A percentile compares a stretch with the other conserved stretches of the same genome.
phyloP scores from a whole-genome alignment of 1,140 invertebrate species.

The Sycobia sp. region DNA sequence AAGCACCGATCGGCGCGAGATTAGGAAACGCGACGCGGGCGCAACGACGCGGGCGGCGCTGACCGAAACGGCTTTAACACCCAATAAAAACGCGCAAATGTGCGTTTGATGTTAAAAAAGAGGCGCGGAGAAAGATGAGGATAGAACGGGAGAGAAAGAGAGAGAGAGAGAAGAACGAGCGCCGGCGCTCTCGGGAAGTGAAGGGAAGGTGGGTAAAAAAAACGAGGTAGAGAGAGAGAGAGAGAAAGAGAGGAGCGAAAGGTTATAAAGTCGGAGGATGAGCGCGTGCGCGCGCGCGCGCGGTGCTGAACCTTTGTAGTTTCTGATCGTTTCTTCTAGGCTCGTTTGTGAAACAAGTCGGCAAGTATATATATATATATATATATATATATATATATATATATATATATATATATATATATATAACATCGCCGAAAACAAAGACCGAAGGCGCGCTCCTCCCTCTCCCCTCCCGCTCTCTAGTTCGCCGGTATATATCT shows the following conservation, averaged over 20 bases:
- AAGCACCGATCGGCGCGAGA: constrained; percentile 14
- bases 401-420: too few relatives aligned
- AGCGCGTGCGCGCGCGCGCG: too few relatives aligned
- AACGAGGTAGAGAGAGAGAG: constrained; percentile 14
- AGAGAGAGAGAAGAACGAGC: too few relatives aligned
- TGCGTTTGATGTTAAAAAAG: constrained; percentile 51
- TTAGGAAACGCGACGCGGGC: constrained; percentile 21
- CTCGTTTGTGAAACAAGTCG: constrained; percentile 59
- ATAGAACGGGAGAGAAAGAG: too few relatives aligned
- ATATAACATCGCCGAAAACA: too few relatives aligned
- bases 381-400: too few relatives aligned
- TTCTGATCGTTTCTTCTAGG: constrained; percentile 37
- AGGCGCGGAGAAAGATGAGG: too few relatives aligned
- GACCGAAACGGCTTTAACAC: constrained; percentile 50
- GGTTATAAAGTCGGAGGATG: constrained; percentile 21
- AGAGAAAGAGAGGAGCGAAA: too few relatives aligned
- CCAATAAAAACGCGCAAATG: constrained; percentile 50
- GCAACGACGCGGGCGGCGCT: too few relatives aligned
- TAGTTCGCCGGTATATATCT: background rate
- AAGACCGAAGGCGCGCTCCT: constrained; percentile 36
- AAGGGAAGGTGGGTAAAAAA: too few relatives aligned
- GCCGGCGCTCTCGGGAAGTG: too few relatives aligned
- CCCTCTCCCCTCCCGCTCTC: background rate
- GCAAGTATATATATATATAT: too few relatives aligned
- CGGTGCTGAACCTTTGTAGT: constrained; percentile 52